Evolutionary conservation across 2,797 vertebrate genomes (phyloP).

Genomic region (Pipistrellus kuhlii): DNA sequence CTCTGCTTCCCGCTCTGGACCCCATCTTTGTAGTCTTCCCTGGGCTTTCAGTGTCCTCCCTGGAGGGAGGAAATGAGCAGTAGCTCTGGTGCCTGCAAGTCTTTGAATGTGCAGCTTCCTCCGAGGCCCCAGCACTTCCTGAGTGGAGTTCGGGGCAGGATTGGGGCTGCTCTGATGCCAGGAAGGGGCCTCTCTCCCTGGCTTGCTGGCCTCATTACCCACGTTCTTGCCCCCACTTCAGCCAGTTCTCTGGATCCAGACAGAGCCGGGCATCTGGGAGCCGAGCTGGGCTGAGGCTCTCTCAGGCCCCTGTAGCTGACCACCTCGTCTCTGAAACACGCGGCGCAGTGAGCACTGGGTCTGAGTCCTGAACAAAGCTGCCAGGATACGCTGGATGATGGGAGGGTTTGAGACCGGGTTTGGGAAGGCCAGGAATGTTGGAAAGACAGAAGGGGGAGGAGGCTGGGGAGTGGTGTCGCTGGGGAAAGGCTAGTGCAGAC

Average conservation of each 20-base stretch:
- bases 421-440: not conserved
- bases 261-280: not conserved
- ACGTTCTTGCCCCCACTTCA: no score
- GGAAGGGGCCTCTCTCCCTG: not conserved
- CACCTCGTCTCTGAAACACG: not conserved
- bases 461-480: not conserved
- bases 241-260: not conserved
- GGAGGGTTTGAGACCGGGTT: not conserved
- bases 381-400: not conserved
- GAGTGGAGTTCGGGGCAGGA: not conserved
- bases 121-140: constrained; percentile 35
- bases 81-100: constrained; percentile 40
- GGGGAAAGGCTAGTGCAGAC: not conserved
- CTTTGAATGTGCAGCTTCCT: constrained; percentile 21
- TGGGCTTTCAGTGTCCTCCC: not conserved
- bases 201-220: not conserved
- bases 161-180: not conserved
- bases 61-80: constrained; percentile 56
- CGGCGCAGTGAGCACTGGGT: not conserved
- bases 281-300: no score
- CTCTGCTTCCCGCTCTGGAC: not conserved
- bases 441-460: not conserved
- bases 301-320: not conserved
- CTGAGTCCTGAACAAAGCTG: not conserved
- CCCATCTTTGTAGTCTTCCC: not conserved